These are phyloP conservation scores for Sclerurus mexicanus DNA, from an alignment of 2,113 vertebrate species.

Conservation along the genomic window DNA sequence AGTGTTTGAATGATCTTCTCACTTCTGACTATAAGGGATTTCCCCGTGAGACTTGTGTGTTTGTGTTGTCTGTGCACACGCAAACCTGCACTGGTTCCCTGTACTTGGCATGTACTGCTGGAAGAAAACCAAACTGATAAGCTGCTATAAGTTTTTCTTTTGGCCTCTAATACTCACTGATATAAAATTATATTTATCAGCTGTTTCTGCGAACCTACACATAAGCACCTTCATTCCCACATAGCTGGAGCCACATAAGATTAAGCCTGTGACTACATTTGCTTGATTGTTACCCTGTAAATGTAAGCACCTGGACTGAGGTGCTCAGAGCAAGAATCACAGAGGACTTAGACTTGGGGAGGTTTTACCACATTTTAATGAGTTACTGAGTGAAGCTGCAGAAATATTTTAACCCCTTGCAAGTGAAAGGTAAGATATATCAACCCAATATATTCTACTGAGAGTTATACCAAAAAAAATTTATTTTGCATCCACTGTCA, in stretches of 20 bases:
- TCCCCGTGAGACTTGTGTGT: neutral
- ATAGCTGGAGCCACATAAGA: neutral
- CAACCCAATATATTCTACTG: neutral
- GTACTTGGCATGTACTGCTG: rapidly evolving
- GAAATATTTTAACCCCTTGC: neutral
- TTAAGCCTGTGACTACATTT: neutral
- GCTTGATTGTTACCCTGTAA: neutral
- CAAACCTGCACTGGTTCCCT: neutral
- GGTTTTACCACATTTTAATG: neutral
- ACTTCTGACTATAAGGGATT: neutral
- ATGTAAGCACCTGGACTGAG: neutral
- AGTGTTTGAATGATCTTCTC: neutral
- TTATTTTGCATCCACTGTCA: neutral
- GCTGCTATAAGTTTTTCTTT: neutral
- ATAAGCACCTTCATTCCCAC: neutral
- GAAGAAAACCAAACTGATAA: neutral
- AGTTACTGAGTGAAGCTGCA: neutral
- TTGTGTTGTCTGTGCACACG: neutral
- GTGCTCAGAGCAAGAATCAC: neutral
- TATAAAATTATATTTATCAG: neutral
- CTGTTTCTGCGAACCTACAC: neutral
- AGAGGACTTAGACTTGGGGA: neutral
- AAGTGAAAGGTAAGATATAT: neutral
- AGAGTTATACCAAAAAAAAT: neutral
- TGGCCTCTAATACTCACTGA: neutral